Evolutionary conservation across 2,113 vertebrate species (phyloP).

Genomic region (Formicarius rufipectus): DNA sequence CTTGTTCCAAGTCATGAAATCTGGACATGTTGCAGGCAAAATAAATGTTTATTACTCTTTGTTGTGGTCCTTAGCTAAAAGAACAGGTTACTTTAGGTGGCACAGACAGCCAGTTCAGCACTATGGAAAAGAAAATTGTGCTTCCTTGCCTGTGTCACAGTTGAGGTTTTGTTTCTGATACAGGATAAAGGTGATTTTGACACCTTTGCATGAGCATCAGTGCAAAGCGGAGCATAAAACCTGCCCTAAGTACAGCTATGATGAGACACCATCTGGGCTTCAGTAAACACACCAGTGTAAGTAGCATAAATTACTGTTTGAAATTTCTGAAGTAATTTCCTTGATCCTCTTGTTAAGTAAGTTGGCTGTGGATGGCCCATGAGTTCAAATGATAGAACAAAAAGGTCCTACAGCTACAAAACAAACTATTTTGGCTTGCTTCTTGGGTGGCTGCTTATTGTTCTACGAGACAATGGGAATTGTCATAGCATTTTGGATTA

Average conservation of each 20-base stretch:
- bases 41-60: constrained; percentile 26
- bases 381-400: constrained; percentile 45
- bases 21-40: background rate
- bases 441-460: constrained; percentile 54
- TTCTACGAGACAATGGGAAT: constrained; percentile 52
- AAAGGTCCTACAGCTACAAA: constrained; percentile 36
- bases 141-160: background rate
- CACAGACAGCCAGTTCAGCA: background rate
- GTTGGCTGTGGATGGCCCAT: background rate
- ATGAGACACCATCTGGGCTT: background rate
- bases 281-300: background rate
- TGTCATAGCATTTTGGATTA: constrained; percentile 18
- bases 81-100: constrained; percentile 33
- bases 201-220: background rate
- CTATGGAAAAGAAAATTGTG: background rate
- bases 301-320: background rate
- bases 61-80: constrained; percentile 28
- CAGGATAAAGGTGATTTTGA: background rate
- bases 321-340: constrained; percentile 7
- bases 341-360: background rate
- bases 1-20: constrained; percentile 58
- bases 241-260: background rate
- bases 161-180: background rate
- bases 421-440: constrained; percentile 50
- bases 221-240: background rate